Conservation (phyloP, 1,140 invertebrate genomes). For the Doryteuthis pealeii region DNA sequence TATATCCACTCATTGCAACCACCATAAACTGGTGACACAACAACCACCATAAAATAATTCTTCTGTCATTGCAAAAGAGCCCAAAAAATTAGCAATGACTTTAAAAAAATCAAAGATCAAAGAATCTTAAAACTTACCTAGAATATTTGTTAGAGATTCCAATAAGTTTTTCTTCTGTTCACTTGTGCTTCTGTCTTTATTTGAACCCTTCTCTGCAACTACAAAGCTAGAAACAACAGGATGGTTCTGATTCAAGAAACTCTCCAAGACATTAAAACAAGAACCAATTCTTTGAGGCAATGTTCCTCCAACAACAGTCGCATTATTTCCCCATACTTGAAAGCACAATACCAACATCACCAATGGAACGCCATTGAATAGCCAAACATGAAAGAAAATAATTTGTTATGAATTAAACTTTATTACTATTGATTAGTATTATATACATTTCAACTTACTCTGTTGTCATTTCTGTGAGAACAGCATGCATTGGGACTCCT, state of each 20-base stretch:
- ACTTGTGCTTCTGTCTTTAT: constrained; percentile 7
- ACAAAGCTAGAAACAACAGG: constrained; percentile 84
- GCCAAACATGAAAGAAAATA: constrained; percentile 66
- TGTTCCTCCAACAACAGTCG: constrained; percentile 89
- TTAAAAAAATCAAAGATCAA: no score
- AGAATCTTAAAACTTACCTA: constrained; percentile 51
- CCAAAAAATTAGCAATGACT: no score
- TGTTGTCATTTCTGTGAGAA: no score
- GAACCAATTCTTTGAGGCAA: constrained; percentile 88
- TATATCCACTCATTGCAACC: no score
- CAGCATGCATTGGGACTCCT: no score
- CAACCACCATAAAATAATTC: no score
- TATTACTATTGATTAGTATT: no score
- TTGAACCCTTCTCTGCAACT: constrained; percentile 67
- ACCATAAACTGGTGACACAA: no score
- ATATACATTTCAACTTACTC: no score
- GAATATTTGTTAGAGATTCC: constrained; percentile 55
- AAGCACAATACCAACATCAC: constrained; percentile 89
- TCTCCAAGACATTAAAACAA: constrained; percentile 82
- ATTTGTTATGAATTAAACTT: no score
- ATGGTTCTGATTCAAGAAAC: constrained; percentile 83
- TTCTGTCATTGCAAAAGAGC: no score
- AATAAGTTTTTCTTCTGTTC: constrained; percentile 39
- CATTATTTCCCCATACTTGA: constrained; percentile 86
- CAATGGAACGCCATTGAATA: constrained; percentile 97